Percentiles rank a stretch among this genome's conserved stretches.
These are phyloP conservation scores for Pterois miles DNA, from an alignment of 2,797 vertebrate genomes.

Conservation along the genomic window DNA sequence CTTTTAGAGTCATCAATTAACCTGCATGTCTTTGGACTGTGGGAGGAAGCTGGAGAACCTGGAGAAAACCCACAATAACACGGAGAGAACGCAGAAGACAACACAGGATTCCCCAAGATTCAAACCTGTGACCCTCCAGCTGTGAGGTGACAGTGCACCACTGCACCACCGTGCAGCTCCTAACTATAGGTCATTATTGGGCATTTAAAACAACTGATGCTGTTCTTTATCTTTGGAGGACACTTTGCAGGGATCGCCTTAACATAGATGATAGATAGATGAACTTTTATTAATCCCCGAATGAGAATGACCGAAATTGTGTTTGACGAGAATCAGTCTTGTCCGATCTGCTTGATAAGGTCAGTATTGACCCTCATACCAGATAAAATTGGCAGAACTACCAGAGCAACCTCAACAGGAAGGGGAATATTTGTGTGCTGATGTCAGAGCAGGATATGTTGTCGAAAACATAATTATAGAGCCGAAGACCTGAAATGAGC, in stretches of 20 bases:
- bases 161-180: too few species aligned
- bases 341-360: constrained; percentile 11
- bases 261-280: too few species aligned
- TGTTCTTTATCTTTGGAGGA: not conserved
- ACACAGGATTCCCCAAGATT: too few species aligned
- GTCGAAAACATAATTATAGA: constrained; percentile 22
- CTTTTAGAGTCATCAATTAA: too few species aligned
- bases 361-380: constrained; percentile 6
- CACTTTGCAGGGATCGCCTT: not conserved
- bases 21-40: too few species aligned
- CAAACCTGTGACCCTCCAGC: too few species aligned
- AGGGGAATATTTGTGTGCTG: not conserved
- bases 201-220: not conserved
- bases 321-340: constrained; percentile 10
- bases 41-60: too few species aligned
- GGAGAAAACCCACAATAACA: too few species aligned
- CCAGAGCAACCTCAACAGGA: not conserved
- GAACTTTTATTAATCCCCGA: too few species aligned
- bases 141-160: too few species aligned
- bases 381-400: not conserved
- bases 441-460: constrained; percentile 6
- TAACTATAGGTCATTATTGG: too few species aligned
- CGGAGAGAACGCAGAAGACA: too few species aligned
- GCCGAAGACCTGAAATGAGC: constrained; percentile 3
- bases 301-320: not conserved